A percentile compares a stretch with the other conserved stretches of the same genome.
Evolutionary conservation across 1,140 invertebrate genomes (phyloP).

Genomic region (Fopius arisanus): DNA sequence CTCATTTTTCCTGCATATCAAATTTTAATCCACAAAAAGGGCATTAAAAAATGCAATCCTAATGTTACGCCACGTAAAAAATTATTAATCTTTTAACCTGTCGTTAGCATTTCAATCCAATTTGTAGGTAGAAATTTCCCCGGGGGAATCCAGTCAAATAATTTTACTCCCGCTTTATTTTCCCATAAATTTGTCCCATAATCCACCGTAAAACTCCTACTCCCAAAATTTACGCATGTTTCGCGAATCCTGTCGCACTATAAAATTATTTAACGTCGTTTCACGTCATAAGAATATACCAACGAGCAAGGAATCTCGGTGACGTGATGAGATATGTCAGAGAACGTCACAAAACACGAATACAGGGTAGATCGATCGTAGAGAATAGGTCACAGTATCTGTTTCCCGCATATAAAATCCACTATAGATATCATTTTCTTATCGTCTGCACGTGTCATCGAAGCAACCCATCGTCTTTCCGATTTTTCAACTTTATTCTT

Average conservation of each 20-base stretch:
- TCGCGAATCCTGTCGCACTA: background rate
- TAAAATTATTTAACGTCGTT: background rate
- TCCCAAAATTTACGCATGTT: background rate
- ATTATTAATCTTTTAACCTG: no score
- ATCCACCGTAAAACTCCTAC: background rate
- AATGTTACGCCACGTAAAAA: no score
- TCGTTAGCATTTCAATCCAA: no score
- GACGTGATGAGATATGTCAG: background rate
- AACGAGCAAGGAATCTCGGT: background rate
- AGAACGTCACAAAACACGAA: constrained; percentile 1
- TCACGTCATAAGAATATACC: background rate
- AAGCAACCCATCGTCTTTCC: background rate
- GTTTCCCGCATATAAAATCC: background rate
- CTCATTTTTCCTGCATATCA: no score
- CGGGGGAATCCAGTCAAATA: background rate
- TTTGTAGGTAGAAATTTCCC: no score
- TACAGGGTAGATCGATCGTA: constrained; percentile 15
- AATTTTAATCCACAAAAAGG: no score
- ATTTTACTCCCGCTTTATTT: background rate
- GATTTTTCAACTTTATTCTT: background rate
- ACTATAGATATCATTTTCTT: background rate
- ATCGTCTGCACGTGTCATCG: background rate
- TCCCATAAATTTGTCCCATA: background rate
- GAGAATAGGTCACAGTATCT: constrained; percentile 23
- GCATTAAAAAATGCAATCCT: no score